Base-by-base conservation (phyloP, 2,888 invertebrate genomes). In the Pammene aurita region DNA sequence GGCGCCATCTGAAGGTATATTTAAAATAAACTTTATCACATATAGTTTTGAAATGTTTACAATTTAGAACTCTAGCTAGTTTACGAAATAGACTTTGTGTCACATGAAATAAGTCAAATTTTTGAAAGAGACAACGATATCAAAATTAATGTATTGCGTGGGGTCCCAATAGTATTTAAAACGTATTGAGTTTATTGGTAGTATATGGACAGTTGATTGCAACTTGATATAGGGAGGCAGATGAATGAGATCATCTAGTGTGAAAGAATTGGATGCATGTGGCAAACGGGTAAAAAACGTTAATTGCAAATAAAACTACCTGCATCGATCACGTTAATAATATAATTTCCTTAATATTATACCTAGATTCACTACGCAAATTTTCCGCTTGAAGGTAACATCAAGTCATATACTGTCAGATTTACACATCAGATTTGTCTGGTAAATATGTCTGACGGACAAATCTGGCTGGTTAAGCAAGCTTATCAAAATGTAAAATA, bases 161-260 rank as follows among this genome's bases (percentile, higher is more conserved):
- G 44, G 41, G n/a, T 38, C n/a, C 18, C 18, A 60, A 38, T 11
- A 46, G 44, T 41, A 62, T 52, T 62, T n/a, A 52, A 38, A 52
- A 14, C 52, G 18, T 55, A 42, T 62, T 55, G 41, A 48, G 34
- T 62, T 62, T 66, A 18, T 35, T 60, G 62, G 55, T 52, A 35
- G 48, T 75, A 70, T 41, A 52, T 62, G 69, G 62, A 60, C 64
- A 68, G 63, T 74, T 71, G 74, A 77, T 76, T 65, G 73, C 64
- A 72, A 80, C 79, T 78, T 71, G 76, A 75, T 76, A 76, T 65
- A 5, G 7, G 11, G 9, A 66, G 67, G 58, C n/a, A n/a, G 66
- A 52, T 26, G 26, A 26, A 26, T 26, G 26, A 26, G 63, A 63
- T 55, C 54, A 44, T 63, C 44, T 54, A 2, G 54, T 14, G 44